Conservation (phyloP, 2,113 vertebrate species). For the Onychostoma macrolepis region DNA sequence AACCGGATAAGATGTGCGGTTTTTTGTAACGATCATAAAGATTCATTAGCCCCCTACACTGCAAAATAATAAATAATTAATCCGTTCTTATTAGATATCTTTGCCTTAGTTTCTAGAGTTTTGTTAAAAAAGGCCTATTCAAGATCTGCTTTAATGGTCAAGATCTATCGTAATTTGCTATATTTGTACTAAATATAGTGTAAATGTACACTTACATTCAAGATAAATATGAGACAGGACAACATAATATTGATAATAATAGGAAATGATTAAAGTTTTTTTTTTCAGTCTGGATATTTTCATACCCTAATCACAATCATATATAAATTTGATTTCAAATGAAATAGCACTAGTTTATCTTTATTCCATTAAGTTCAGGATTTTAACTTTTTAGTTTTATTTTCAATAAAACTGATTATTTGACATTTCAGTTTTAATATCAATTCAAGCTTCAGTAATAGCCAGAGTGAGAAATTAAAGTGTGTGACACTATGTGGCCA, state of each 20-base stretch:
- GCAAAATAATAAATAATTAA: background rate
- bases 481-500: background rate
- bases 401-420: background rate
- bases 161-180: background rate
- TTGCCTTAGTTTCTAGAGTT: background rate
- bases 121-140: background rate
- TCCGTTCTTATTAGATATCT: background rate
- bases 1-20: background rate
- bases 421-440: background rate
- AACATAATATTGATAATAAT: background rate
- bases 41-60: background rate
- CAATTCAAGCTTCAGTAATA: background rate
- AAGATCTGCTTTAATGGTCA: too few species aligned
- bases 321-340: background rate
- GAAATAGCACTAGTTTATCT: background rate
- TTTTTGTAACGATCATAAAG: too few species aligned
- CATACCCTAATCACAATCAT: background rate
- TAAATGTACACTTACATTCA: background rate
- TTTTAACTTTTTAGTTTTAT: background rate
- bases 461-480: background rate
- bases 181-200: background rate
- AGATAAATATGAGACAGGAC: background rate
- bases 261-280: background rate
- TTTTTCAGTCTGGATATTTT: background rate
- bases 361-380: background rate